A percentile compares a stretch with the other conserved stretches of the same genome.
These are phyloP conservation scores for Ochropleura leucogaster DNA, from an alignment of 2,888 invertebrate species.

Conservation along the genomic window DNA sequence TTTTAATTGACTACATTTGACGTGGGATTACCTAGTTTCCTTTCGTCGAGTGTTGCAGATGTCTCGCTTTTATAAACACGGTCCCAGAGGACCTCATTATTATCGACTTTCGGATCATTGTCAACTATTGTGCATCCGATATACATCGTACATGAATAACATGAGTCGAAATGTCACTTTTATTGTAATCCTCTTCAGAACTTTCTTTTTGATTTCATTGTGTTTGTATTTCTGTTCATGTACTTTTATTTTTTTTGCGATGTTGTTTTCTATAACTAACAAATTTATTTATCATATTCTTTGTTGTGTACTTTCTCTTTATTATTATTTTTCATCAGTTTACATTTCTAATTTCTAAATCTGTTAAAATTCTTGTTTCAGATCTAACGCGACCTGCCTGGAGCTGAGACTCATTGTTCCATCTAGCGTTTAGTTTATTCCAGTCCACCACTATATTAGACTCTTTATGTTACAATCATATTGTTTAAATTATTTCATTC, in stretches of 20 bases:
- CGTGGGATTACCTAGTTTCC: slow-evolving; percentile 60
- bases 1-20: slow-evolving; percentile 69
- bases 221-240: slow-evolving; percentile 4
- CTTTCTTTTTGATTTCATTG: slow-evolving; percentile 15
- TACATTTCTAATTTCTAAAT: slow-evolving; percentile 37
- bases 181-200: slow-evolving; percentile 34
- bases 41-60: slow-evolving; percentile 64
- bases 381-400: slow-evolving; percentile 79
- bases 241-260: background rate
- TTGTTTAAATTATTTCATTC: slow-evolving; percentile 54
- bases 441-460: slow-evolving; percentile 73
- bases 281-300: background rate
- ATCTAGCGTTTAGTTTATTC: slow-evolving; percentile 61
- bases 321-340: slow-evolving; percentile 1
- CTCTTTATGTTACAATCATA: slow-evolving; percentile 77
- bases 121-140: slow-evolving; percentile 53
- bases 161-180: slow-evolving; percentile 31
- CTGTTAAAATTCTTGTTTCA: slow-evolving; percentile 79
- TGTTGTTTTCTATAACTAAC: background rate
- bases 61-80: slow-evolving; percentile 43
- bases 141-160: slow-evolving; percentile 48
- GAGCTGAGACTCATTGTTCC: slow-evolving; percentile 71
- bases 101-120: slow-evolving; percentile 52
- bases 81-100: slow-evolving; percentile 62
- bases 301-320: background rate